Evolutionary conservation across 2,797 vertebrate species (phyloP), one percentile per base, ranked within the genome.

Genomic region (Hozukius guyotensis): DNA sequence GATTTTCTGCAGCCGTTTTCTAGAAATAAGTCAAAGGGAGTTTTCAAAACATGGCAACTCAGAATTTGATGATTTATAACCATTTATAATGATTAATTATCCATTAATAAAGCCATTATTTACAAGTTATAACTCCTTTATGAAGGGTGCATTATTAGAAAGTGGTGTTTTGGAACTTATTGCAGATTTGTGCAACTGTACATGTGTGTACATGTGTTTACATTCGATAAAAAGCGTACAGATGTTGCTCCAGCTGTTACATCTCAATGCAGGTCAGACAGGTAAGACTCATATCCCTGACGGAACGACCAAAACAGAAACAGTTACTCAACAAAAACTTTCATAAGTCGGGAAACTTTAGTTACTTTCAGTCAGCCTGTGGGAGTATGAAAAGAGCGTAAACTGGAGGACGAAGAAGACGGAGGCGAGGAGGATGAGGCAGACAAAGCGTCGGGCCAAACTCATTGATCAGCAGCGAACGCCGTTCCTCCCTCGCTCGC

Each of bases 361-460:
- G 29, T 22, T 25, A 36, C 82, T 75, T 65, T 78, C 78, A 66
- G 66, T 88, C 11, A 16, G 32, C 27, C 63, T 67, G 93, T 91
- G 76, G 89, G 90, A 88, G 88, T 82, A 10, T 36, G 16, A 57
- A 56, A 72, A 38, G 27, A 66, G 56, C 4, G 0, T 22, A 74
- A 85, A 76, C 59, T 24, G 65, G 72, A 89, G 86, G 89, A 88
- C 2, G 80, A 59, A 49, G 76, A 80, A 20, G 20, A 46, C 14
- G 57, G 89, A 89, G 88, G 88, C 69, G 78, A 76, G 49, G 62
- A 77, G 82, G 75, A 89, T 34, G 88, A 91, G 75, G 83, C 77
- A 91, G 86, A 92, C 88, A 89, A 89, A 88, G 85, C 69, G 74
- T 8, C 62, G 56, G 83, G 83, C 69, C 67, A 67, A 91, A 87